Evolutionary conservation across 1,140 invertebrate species (phyloP).

Genomic region (Cotesia typhae): DNA sequence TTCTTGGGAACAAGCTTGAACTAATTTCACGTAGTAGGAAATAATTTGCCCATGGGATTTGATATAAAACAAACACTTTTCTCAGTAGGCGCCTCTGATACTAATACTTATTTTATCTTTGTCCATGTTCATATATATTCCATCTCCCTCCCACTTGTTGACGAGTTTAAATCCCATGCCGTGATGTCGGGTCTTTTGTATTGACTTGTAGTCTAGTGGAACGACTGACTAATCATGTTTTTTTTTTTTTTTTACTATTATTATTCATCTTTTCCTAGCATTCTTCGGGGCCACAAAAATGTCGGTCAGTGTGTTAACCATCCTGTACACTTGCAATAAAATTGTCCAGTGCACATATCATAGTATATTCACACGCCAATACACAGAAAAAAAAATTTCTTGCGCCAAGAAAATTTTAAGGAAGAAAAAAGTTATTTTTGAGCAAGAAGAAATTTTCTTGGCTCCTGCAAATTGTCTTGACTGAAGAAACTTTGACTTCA

Average conservation of each 20-base stretch:
- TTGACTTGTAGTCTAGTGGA: not conserved
- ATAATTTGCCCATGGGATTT: conserved; percentile 35
- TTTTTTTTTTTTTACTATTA: conserved; percentile 3
- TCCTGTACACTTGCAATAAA: no score
- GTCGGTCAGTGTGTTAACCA: conserved; percentile 48
- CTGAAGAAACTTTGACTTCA: no score
- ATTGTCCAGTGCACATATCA: not conserved
- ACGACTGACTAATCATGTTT: not conserved
- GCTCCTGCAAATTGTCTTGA: no score
- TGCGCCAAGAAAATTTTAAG: no score
- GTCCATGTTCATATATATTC: not conserved
- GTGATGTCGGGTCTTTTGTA: not conserved
- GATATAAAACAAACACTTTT: conserved; percentile 47
- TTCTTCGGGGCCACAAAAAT: conserved; percentile 49
- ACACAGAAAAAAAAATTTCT: not conserved
- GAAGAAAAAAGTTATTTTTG: no score
- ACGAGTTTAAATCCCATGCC: not conserved
- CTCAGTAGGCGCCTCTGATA: conserved; percentile 36
- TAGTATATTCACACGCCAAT: not conserved
- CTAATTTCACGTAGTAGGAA: conserved; percentile 45
- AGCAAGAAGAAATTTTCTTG: no score
- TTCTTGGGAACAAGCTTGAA: conserved; percentile 30
- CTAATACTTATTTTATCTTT: conserved; percentile 21
- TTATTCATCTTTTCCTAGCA: conserved; percentile 27
- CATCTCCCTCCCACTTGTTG: conserved; percentile 5